Evolutionary conservation across 92 coral and sea anemone genomes (phyloP).

Genomic region (Epizoanthus rinbou): DNA sequence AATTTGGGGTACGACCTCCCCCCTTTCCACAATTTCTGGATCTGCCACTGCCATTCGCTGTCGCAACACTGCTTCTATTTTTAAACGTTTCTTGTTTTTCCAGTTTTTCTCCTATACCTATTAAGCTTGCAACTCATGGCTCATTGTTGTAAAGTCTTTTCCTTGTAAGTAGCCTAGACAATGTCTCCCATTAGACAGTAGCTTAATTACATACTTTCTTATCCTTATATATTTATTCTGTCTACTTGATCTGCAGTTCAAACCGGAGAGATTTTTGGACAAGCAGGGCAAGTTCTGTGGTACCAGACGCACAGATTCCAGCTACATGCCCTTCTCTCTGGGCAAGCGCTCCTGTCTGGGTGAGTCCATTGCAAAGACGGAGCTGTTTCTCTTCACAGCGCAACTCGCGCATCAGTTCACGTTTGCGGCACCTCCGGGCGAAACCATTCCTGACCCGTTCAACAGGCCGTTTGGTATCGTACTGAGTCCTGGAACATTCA

Average conservation of each 20-base stretch:
- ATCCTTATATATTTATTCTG: not conserved
- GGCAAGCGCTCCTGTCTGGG: conserved; percentile 44
- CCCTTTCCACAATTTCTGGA: too few species aligned
- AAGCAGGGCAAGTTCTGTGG: conserved; percentile 30
- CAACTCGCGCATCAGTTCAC: conserved; percentile 26
- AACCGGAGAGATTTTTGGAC: conserved; percentile 38
- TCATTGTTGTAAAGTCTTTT: too few species aligned
- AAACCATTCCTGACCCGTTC: conserved; percentile 20
- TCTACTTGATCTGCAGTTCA: not conserved
- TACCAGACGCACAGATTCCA: conserved; percentile 26
- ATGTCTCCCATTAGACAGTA: too few species aligned
- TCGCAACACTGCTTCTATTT: too few species aligned
- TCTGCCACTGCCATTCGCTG: too few species aligned
- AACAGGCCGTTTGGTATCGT: conserved; percentile 26
- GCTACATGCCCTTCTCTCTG: conserved; percentile 40
- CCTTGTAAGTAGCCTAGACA: too few species aligned
- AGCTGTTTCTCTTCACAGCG: conserved; percentile 41
- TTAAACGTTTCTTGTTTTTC: too few species aligned
- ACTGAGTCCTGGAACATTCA: conserved; percentile 18
- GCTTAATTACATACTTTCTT: too few species aligned
- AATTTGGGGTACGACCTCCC: too few species aligned
- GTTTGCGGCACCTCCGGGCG: conserved; percentile 7
- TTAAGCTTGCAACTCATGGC: too few species aligned
- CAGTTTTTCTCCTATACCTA: too few species aligned
- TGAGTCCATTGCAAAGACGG: conserved; percentile 39